These are phyloP conservation scores for Garrulus glandarius DNA, from an alignment of 2,797 vertebrate species.

Conservation along the genomic window DNA sequence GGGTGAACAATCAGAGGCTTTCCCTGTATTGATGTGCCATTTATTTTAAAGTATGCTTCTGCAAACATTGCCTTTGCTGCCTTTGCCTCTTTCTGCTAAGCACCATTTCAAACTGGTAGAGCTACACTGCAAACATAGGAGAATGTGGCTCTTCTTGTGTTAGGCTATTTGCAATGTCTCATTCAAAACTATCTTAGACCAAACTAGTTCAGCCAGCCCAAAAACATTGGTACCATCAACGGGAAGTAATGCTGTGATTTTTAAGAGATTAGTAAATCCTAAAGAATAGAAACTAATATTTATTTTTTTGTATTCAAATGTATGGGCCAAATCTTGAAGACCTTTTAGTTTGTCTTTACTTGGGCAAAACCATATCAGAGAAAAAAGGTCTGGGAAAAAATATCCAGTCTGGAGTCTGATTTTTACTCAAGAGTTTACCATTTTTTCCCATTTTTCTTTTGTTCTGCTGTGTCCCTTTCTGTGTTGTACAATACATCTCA, in stretches of 20 bases:
- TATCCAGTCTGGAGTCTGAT: neutral
- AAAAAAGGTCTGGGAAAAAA: neutral
- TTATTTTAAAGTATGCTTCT: neutral
- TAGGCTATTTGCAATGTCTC: neutral
- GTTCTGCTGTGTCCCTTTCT: neutral
- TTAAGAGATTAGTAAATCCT: neutral
- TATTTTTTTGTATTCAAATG: neutral
- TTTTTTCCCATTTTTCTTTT: neutral
- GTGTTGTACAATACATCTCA: neutral
- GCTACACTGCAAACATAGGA: neutral
- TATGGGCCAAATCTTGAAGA: neutral
- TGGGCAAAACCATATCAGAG: neutral
- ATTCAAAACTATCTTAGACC: neutral
- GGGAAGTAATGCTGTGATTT: neutral
- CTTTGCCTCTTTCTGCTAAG: neutral
- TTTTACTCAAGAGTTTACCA: neutral
- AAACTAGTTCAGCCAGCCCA: neutral
- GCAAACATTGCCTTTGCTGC: neutral
- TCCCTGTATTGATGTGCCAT: neutral
- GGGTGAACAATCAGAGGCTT: neutral
- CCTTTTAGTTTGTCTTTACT: neutral
- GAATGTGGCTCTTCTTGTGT: neutral
- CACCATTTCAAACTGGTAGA: neutral
- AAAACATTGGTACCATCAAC: neutral
- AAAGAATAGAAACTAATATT: neutral